Evolutionary conservation across 2,888 invertebrate genomes (phyloP).

Genomic region (Harmothoe impar): DNA sequence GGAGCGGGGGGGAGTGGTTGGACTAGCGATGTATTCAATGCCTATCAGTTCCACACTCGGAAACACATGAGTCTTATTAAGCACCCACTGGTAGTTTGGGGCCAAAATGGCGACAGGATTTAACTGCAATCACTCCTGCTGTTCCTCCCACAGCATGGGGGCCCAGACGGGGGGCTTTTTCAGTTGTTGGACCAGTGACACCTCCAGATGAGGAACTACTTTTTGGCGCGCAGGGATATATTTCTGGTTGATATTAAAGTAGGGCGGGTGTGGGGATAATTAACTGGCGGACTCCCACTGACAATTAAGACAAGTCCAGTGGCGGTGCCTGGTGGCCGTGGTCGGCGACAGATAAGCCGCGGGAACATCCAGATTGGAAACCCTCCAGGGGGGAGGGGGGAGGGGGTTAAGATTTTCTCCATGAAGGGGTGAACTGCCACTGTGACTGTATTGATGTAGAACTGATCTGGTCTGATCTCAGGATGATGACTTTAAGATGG

Average conservation of each 20-base stretch:
- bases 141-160: not conserved
- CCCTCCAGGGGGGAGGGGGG: not conserved
- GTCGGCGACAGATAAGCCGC: not conserved
- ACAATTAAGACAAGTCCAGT: not conserved
- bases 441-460: not conserved
- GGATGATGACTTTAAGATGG: no score
- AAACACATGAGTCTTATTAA: not conserved
- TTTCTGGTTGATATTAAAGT: constrained; percentile 11
- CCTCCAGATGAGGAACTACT: not conserved
- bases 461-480: not conserved
- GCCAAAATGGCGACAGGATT: not conserved
- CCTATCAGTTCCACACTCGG: not conserved
- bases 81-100: not conserved
- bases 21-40: not conserved
- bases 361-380: constrained; percentile 5
- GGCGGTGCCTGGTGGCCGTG: constrained; percentile 22
- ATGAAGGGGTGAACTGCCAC: not conserved
- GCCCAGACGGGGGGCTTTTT: not conserved
- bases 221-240: not conserved
- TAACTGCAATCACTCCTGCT: constrained; percentile 23
- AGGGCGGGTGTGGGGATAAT: not conserved
- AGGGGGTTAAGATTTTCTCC: not conserved
- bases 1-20: not conserved
- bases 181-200: not conserved
- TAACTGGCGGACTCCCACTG: not conserved